Conservation (phyloP, 2,113 vertebrate species). For the Mus musculus region GRCm39 chr13:70874501-70875000, state of each 20-base stretch:
- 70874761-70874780: background rate
- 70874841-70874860: rapidly evolving
- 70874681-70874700: background rate
- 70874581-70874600: rapidly evolving
- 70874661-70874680: background rate
- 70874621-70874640: rapidly evolving
- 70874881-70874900: no score
- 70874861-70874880: background rate
- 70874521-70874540: rapidly evolving
- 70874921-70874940: background rate
- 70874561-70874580: no score
- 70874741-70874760: background rate
- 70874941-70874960: rapidly evolving
- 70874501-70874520: background rate
- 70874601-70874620: background rate
- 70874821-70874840: background rate
- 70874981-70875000: rapidly evolving
- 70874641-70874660: no score
- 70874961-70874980: no score
- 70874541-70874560: no score
- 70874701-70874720: background rate
- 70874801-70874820: rapidly evolving
- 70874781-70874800: background rate
- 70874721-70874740: rapidly evolving
- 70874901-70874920: rapidly evolving